Conservation (phyloP, 2,113 vertebrate species). For the Neolamprologus modestus region DNA sequence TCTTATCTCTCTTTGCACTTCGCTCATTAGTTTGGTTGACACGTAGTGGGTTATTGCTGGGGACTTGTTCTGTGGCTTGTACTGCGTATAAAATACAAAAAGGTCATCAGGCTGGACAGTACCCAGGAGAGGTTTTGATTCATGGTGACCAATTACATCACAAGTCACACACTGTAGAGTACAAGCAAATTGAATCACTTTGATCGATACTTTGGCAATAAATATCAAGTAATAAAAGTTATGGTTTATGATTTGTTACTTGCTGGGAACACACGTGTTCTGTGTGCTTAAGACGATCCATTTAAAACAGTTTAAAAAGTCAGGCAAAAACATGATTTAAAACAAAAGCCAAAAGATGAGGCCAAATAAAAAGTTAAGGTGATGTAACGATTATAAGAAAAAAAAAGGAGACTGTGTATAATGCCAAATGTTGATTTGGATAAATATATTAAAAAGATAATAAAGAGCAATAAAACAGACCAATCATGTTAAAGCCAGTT, state of each 20-base stretch:
- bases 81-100: background rate
- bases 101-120: background rate
- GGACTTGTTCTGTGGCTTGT: background rate
- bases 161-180: background rate
- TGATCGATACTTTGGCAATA: background rate
- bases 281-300: background rate
- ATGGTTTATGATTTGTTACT: background rate
- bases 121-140: background rate
- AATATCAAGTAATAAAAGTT: background rate
- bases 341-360: background rate
- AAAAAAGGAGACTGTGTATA: background rate
- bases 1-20: background rate
- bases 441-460: fast-evolving
- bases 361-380: background rate
- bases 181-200: background rate
- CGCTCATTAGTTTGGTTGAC: background rate
- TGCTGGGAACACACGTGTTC: background rate
- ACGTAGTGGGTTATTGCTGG: background rate
- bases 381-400: background rate
- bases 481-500: background rate
- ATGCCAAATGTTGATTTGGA: background rate
- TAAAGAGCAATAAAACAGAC: background rate
- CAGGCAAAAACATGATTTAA: background rate
- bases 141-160: background rate
- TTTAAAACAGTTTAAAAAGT: background rate